These are phyloP conservation scores for Propithecus perrieri DNA, from an alignment of 2,797 vertebrate species.

Conservation along the genomic window DNA sequence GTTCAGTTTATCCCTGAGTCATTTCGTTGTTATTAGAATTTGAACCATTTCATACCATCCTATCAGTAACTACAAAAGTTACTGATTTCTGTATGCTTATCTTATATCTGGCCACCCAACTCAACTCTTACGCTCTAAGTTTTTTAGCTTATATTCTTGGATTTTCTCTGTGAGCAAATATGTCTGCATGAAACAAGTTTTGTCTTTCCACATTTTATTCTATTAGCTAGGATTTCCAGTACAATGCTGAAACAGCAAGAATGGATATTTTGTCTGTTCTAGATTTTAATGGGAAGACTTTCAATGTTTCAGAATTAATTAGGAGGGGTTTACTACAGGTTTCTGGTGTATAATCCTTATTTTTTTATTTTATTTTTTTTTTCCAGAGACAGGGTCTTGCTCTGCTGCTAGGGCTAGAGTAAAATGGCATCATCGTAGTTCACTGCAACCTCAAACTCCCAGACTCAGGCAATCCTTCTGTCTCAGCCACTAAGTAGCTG, in stretches of 20 bases:
- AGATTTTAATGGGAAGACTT: constrained; percentile 3
- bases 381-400: background rate
- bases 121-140: background rate
- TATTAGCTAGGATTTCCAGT: background rate
- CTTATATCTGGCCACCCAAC: background rate
- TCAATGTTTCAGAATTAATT: background rate
- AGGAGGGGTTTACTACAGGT: background rate
- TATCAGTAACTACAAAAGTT: background rate
- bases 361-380: too few species aligned
- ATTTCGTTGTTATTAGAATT: background rate
- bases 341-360: background rate
- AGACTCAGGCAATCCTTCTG: background rate
- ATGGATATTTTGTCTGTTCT: background rate
- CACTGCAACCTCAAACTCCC: background rate
- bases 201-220: constrained; percentile 17
- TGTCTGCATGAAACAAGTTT: background rate
- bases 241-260: background rate
- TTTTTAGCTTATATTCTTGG: constrained; percentile 6
- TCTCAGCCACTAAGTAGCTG: background rate
- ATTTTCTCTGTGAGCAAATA: constrained; percentile 2
- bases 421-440: background rate
- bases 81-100: background rate
- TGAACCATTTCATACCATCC: background rate
- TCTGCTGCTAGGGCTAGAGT: background rate
- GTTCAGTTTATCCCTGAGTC: background rate